Evolutionary conservation across 53 echinoderm and acorn worm genomes (phyloP).

Genomic region (Hippasteria phrygiana): DNA sequence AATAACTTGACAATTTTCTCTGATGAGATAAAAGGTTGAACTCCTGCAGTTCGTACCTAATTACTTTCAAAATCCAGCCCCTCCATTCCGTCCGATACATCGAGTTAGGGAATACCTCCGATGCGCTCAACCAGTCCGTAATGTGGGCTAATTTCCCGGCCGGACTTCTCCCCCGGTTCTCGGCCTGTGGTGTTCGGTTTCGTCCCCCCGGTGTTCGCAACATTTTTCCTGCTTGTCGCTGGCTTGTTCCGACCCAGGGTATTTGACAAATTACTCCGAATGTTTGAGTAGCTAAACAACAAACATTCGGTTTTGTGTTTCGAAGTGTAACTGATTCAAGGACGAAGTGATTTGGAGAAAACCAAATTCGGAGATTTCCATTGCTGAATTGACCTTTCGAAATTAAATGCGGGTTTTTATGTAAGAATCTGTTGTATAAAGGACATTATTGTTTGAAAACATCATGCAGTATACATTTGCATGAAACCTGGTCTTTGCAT

Average conservation of each 20-base stretch:
- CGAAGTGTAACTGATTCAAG: too few relatives aligned
- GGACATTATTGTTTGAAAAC: too few relatives aligned
- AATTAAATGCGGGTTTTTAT: too few relatives aligned
- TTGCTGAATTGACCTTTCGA: too few relatives aligned
- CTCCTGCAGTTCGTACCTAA: neutral
- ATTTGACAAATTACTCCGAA: constrained; percentile 42
- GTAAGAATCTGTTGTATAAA: too few relatives aligned
- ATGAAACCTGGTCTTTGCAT: too few relatives aligned
- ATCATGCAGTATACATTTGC: too few relatives aligned
- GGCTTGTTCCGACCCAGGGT: constrained; percentile 28
- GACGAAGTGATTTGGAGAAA: too few relatives aligned
- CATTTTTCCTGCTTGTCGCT: constrained; percentile 36
- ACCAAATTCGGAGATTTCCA: too few relatives aligned
- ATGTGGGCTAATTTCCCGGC: constrained; percentile 38
- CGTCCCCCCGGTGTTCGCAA: constrained; percentile 9
- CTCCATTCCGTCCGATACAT: neutral
- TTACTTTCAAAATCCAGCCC: neutral
- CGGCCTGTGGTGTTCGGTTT: constrained; percentile 22
- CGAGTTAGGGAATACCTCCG: constrained; percentile 11
- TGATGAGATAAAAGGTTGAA: neutral
- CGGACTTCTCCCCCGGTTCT: neutral
- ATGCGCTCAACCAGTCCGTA: constrained; percentile 35
- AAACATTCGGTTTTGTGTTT: too few relatives aligned
- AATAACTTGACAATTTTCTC: neutral
- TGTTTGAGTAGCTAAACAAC: constrained; percentile 23